phyloP scores from a whole-genome alignment of 2,113 vertebrate genomes.

The Ondatra zibethicus region DNA sequence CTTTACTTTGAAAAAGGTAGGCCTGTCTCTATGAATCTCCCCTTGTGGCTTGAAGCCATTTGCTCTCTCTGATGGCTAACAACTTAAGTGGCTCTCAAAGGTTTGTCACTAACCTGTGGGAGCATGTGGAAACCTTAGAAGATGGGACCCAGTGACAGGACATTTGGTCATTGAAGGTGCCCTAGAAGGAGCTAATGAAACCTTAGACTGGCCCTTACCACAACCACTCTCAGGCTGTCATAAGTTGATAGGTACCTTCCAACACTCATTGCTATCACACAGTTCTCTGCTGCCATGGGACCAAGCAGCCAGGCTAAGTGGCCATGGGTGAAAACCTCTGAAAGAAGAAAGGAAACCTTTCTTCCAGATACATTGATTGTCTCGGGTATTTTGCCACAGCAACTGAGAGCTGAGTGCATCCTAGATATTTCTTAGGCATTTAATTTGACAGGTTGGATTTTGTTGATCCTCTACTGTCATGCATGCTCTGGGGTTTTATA shows the following conservation, averaged over 20 bases:
- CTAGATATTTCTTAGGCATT: not conserved
- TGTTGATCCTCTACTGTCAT: not conserved
- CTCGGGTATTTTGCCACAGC: not conserved
- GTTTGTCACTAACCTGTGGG: not conserved
- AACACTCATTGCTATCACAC: not conserved
- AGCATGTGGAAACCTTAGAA: not conserved
- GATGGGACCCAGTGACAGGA: not conserved
- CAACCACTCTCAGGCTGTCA: too few species aligned
- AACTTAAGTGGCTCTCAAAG: not conserved
- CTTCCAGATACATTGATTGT: not conserved
- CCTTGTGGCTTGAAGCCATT: not conserved
- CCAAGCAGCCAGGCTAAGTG: not conserved
- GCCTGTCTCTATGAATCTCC: not conserved
- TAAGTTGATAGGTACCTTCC: not conserved
- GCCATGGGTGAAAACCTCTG: not conserved
- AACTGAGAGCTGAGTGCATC: not conserved
- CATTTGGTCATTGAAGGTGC: not conserved
- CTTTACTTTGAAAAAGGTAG: constrained; percentile 12
- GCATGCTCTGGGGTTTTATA: not conserved
- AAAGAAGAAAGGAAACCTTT: not conserved
- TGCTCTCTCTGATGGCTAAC: not conserved
- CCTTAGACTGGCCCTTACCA: too few species aligned
- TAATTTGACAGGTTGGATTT: not conserved
- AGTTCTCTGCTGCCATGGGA: not conserved
- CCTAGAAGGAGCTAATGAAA: not conserved